A percentile compares a stretch with the other conserved stretches of the same genome.
phyloP scores from a whole-genome alignment of 64 coral and sea anemone genomes.

The Trachythela sp. region DNA sequence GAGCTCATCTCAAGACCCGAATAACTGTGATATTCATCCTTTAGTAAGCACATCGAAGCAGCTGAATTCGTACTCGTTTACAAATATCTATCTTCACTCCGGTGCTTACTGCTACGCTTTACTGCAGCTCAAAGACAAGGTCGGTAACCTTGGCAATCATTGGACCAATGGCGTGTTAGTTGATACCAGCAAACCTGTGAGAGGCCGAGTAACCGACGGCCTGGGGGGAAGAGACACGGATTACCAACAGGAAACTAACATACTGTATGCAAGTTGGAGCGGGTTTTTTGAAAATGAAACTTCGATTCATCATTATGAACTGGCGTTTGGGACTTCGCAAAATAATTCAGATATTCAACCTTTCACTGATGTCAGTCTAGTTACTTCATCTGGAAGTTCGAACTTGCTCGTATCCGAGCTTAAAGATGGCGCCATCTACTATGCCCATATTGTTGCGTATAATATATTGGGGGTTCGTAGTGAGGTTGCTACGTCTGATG shows the following conservation, averaged over 20 bases:
- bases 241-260: conserved; percentile 60
- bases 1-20: conserved; percentile 29
- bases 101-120: conserved; percentile 72
- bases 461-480: conserved; percentile 78
- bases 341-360: conserved; percentile 60
- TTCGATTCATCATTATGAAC: conserved; percentile 50
- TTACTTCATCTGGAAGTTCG: conserved; percentile 61
- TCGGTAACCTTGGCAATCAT: too few species aligned
- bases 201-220: conserved; percentile 72
- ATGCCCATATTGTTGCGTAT: conserved; percentile 74
- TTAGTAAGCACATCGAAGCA: conserved; percentile 47
- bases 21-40: conserved; percentile 53
- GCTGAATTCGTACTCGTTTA: conserved; percentile 52
- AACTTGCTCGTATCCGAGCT: conserved; percentile 63
- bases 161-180: conserved; percentile 72
- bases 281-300: conserved; percentile 80
- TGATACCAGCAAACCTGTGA: conserved; percentile 62
- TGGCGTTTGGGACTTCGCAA: conserved; percentile 74
- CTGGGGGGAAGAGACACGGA: conserved; percentile 48
- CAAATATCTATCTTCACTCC: conserved; percentile 50
- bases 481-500: conserved; percentile 59
- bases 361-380: conserved; percentile 68
- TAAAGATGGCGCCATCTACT: conserved; percentile 62
- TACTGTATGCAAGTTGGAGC: conserved; percentile 75
- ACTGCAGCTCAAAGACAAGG: too few species aligned